A percentile compares a stretch with the other conserved stretches of the same genome.
Conservation (phyloP, 37 sponge, comb jelly and placozoan genomes). For the Tethya wilhelma region DNA sequence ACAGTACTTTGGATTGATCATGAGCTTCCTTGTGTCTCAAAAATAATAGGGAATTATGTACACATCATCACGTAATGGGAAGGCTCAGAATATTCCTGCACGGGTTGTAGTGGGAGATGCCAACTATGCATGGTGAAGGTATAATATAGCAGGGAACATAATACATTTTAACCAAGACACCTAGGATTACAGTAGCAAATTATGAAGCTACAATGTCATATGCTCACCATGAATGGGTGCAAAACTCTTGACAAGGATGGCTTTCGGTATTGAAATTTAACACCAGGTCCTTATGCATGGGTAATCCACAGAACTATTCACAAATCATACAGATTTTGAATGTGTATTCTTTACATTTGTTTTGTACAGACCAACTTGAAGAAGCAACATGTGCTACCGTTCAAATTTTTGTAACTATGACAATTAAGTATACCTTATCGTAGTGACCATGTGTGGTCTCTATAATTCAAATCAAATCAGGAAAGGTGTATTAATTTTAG, state of each 20-base stretch:
- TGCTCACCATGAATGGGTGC: slow-evolving; percentile 95
- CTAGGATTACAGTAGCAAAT: slow-evolving; percentile 56
- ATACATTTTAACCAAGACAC: slow-evolving; percentile 97
- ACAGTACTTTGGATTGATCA: too few relatives aligned
- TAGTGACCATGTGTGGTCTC: slow-evolving; percentile 81
- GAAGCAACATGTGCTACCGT: slow-evolving; percentile 95
- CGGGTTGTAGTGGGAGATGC: too few relatives aligned
- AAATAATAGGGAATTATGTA: too few relatives aligned
- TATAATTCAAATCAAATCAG: slow-evolving; percentile 80
- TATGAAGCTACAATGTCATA: background rate
- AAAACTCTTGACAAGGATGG: slow-evolving; percentile 95
- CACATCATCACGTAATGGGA: too few relatives aligned
- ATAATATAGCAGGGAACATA: slow-evolving; percentile 98
- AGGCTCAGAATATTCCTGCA: too few relatives aligned
- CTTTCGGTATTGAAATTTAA: slow-evolving; percentile 7
- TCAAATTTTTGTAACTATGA: slow-evolving; percentile 95
- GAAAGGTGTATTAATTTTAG: slow-evolving; percentile 81
- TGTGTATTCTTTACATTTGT: background rate
- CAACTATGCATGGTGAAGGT: slow-evolving; percentile 99
- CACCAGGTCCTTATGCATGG: background rate
- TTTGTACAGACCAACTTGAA: slow-evolving; percentile 92
- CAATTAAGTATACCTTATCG: slow-evolving; percentile 91
- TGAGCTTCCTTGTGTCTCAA: too few relatives aligned
- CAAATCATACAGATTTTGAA: background rate
- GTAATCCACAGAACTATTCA: background rate